Percentiles rank a stretch among this genome's conserved stretches.
Conservation (phyloP, 2,113 vertebrate genomes). For the Anas platyrhynchos region DNA sequence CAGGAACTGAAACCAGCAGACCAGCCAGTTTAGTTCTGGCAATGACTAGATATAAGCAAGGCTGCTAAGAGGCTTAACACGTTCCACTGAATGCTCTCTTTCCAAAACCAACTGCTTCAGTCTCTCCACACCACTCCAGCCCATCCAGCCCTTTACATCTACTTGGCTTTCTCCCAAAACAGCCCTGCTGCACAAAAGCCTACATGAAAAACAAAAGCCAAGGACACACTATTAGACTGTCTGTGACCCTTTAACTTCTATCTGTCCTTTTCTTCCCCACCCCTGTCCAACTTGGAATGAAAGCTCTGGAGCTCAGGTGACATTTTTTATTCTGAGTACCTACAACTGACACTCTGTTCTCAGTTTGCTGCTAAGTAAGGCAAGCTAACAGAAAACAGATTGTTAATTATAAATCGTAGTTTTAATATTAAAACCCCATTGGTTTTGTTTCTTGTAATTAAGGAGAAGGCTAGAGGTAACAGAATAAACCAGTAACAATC, state of each 20-base stretch:
- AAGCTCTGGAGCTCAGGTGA: neutral
- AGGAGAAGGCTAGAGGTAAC: neutral
- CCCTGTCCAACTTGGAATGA: neutral
- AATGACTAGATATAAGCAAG: neutral
- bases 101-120: neutral
- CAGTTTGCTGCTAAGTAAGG: neutral
- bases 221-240: neutral
- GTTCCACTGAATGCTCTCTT: neutral
- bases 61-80: neutral
- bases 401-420: neutral
- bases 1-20: slow-evolving; percentile 23
- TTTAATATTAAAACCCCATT: neutral
- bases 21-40: neutral
- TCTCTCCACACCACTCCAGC: neutral
- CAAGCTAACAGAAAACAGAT: neutral
- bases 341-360: neutral
- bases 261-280: neutral
- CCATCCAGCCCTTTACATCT: neutral
- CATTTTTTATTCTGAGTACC: neutral
- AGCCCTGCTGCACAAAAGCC: neutral
- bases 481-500: neutral
- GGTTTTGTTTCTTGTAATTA: neutral
- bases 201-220: neutral
- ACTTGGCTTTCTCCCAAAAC: neutral
- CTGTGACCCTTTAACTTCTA: neutral